Conservation (phyloP, 2,888 invertebrate species). For the Hylaea fasciaria region DNA sequence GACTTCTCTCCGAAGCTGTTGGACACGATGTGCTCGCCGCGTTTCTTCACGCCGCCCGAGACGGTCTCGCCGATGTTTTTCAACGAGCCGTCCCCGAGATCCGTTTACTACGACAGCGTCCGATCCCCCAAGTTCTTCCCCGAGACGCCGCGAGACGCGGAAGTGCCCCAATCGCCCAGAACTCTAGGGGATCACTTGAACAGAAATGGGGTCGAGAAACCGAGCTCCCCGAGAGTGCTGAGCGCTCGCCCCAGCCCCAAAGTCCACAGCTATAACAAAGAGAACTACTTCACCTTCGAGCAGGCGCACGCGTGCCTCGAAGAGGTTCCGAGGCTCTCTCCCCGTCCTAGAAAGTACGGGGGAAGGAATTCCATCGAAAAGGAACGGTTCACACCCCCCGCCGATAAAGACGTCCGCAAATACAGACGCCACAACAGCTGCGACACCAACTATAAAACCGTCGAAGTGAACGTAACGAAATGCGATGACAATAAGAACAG, state of each 20-base stretch:
- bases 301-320: slow-evolving; percentile 50
- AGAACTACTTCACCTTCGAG: slow-evolving; percentile 79
- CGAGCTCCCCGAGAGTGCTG: slow-evolving; percentile 68
- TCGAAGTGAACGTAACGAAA: slow-evolving; percentile 67
- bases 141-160: slow-evolving; percentile 70
- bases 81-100: slow-evolving; percentile 75
- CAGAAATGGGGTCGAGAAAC: slow-evolving; percentile 73
- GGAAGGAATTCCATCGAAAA: slow-evolving; percentile 77
- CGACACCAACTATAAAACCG: slow-evolving; percentile 71
- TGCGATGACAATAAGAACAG: slow-evolving; percentile 64
- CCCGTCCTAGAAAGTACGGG: slow-evolving; percentile 70
- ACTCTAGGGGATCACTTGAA: slow-evolving; percentile 69
- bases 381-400: slow-evolving; percentile 75
- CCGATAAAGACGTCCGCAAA: slow-evolving; percentile 72
- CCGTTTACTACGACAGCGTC: slow-evolving; percentile 77
- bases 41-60: slow-evolving; percentile 79
- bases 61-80: slow-evolving; percentile 76
- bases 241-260: slow-evolving; percentile 75
- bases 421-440: slow-evolving; percentile 78
- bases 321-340: slow-evolving; percentile 59
- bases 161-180: slow-evolving; percentile 73
- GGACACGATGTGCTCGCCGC: slow-evolving; percentile 71
- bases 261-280: slow-evolving; percentile 74
- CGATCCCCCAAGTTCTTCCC: slow-evolving; percentile 78
- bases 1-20: slow-evolving; percentile 77